These are phyloP conservation scores for Heliconius erato DNA, from an alignment of 2,888 invertebrate species.

Conservation along the genomic window DNA sequence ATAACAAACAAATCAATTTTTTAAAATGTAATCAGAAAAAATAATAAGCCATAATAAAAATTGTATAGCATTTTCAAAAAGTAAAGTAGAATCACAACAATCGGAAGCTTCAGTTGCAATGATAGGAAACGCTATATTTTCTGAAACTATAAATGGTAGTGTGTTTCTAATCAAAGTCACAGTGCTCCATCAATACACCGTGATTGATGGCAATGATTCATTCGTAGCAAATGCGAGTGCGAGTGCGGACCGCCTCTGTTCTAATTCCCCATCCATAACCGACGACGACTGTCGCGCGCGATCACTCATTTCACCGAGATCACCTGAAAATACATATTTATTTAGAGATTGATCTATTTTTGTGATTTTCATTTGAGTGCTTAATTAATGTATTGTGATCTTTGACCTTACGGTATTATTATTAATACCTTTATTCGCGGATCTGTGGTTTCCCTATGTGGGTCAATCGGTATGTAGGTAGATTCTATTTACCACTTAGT, in stretches of 20 bases:
- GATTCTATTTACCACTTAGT: too few relatives aligned
- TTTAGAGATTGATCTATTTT: background rate
- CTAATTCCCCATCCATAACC: constrained; percentile 71
- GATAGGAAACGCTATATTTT: constrained; percentile 5
- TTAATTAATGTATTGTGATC: background rate
- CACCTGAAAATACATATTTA: constrained; percentile 51
- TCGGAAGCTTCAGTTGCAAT: background rate
- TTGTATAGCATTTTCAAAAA: background rate
- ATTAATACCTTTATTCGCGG: background rate
- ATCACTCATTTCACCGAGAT: constrained; percentile 66
- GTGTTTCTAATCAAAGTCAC: constrained; percentile 63
- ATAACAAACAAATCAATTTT: background rate
- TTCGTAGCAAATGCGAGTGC: constrained; percentile 51
- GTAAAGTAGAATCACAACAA: background rate
- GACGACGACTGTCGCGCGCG: constrained; percentile 66
- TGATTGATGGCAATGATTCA: constrained; percentile 79
- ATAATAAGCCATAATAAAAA: background rate
- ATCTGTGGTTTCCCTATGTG: too few relatives aligned
- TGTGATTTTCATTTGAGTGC: background rate
- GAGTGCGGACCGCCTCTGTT: constrained; percentile 54
- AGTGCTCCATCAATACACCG: constrained; percentile 78
- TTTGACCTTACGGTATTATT: background rate
- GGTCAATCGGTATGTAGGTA: too few relatives aligned
- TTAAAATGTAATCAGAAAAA: background rate
- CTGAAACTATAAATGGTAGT: constrained; percentile 22